Evolutionary conservation across 2,888 invertebrate genomes (phyloP).

Genomic region (Synergus umbraculus): DNA sequence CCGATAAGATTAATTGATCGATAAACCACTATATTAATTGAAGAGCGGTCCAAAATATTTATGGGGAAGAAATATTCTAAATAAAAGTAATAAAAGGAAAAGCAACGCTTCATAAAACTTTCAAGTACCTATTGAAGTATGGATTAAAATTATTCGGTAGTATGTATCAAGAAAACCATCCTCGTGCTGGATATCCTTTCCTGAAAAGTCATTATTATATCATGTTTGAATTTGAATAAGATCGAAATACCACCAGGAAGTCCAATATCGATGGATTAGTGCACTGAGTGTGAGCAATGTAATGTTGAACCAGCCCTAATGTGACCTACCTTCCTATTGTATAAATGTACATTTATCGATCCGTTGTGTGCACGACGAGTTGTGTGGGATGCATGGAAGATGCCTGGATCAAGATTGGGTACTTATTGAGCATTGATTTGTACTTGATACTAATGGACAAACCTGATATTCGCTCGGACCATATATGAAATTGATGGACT

Average conservation of each 20-base stretch:
- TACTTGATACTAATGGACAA: not conserved
- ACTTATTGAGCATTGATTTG: not conserved
- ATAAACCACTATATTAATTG: slow-evolving; percentile 65
- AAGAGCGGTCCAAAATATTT: slow-evolving; percentile 49
- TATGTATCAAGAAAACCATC: no score
- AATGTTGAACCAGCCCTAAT: not conserved
- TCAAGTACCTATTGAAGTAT: no score
- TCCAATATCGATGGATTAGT: not conserved
- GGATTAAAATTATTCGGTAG: no score
- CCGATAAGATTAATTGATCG: slow-evolving; percentile 68
- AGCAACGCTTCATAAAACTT: no score
- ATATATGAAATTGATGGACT: not conserved
- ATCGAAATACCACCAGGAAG: not conserved
- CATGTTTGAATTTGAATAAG: not conserved
- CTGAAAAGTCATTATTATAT: not conserved
- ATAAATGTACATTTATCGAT: slow-evolving; percentile 30
- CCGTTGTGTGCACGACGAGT: not conserved
- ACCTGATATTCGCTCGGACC: not conserved
- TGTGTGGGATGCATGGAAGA: not conserved
- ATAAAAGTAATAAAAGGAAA: not conserved
- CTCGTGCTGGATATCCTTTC: not conserved
- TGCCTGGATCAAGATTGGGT: slow-evolving; percentile 8
- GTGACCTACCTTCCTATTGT: slow-evolving; percentile 25
- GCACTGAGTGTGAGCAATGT: not conserved
- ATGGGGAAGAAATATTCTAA: not conserved